Evolutionary conservation across 2,888 invertebrate species (phyloP).

Genomic region (Thysanoteuthis rhombus): DNA sequence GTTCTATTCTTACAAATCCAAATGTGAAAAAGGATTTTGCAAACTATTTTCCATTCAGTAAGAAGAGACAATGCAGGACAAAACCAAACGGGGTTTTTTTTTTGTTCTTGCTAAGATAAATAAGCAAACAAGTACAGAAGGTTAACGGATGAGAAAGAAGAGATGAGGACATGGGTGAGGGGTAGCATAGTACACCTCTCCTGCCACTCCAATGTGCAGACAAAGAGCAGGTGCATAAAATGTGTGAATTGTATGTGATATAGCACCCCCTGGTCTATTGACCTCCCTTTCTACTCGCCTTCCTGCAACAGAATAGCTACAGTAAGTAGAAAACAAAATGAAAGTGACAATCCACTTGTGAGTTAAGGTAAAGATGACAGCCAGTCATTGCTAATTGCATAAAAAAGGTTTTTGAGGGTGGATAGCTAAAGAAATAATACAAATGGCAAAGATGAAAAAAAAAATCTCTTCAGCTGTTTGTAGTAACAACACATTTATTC

Average conservation of each 20-base stretch:
- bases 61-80: background rate
- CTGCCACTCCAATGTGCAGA: background rate
- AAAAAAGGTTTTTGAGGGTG: background rate
- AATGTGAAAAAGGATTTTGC: background rate
- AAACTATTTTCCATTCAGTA: background rate
- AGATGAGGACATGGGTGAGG: background rate
- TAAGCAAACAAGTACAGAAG: background rate
- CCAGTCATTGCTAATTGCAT: background rate
- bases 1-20: too few relatives aligned
- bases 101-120: background rate
- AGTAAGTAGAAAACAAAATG: background rate
- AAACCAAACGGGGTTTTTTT: background rate
- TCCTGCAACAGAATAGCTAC: background rate
- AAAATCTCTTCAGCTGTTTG: background rate
- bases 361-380: background rate
- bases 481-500: background rate
- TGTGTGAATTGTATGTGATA: background rate
- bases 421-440: background rate
- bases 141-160: background rate
- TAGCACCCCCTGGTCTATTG: background rate
- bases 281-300: background rate
- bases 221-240: background rate
- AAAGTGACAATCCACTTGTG: background rate
- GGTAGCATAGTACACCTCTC: background rate
- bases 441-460: too few relatives aligned